These are phyloP conservation scores for Ormia ochracea DNA, from an alignment of 2,888 invertebrate genomes.

Conservation along the genomic window DNA sequence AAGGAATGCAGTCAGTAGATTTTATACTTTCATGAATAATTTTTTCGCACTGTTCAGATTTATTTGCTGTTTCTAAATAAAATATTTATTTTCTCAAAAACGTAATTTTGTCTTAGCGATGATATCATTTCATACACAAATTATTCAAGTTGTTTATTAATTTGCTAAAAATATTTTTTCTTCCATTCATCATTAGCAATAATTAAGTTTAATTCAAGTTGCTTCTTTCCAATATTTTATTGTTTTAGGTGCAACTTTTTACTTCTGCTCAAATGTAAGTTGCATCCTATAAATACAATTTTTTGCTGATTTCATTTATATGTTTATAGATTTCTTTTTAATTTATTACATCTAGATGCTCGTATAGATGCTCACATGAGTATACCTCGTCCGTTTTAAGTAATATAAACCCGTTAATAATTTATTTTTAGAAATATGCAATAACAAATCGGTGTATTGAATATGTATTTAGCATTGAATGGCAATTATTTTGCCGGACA, in stretches of 20 bases:
- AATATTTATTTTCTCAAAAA: background rate
- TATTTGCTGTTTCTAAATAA: no score
- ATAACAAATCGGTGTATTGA: constrained; percentile 37
- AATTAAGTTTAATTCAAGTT: background rate
- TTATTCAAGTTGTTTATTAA: background rate
- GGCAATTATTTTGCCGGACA: constrained; percentile 20
- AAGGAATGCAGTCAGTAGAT: no score
- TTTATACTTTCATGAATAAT: background rate
- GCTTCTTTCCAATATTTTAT: background rate
- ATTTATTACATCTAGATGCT: background rate
- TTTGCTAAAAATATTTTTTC: background rate
- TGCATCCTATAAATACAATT: constrained; percentile 10
- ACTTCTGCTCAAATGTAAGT: background rate
- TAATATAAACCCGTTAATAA: constrained; percentile 44
- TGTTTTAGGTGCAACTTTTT: constrained; percentile 1
- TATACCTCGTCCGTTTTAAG: constrained; percentile 5
- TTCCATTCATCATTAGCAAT: background rate
- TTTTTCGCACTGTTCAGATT: background rate
- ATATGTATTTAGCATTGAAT: constrained; percentile 57
- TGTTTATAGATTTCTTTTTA: background rate
- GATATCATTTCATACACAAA: background rate
- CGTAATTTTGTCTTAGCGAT: background rate
- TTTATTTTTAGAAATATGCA: constrained; percentile 18
- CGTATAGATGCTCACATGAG: background rate
- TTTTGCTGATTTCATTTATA: constrained; percentile 29